Base-by-base conservation (phyloP, 2,888 invertebrate species). In the Caradrina kadenii region DNA sequence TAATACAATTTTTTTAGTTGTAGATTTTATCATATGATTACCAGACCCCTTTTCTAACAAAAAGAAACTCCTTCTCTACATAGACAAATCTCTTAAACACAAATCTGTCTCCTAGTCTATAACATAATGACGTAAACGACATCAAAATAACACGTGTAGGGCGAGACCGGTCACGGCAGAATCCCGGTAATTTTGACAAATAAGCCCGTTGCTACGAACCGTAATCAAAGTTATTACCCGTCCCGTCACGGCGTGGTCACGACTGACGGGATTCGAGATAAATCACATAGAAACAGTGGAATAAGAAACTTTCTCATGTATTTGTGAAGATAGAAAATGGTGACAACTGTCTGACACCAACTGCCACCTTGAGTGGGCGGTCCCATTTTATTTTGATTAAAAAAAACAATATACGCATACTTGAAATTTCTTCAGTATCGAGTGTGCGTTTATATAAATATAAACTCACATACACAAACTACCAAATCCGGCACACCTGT, bases 111-210 rank as follows among this genome's bases (percentile, higher is more conserved):
- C 81, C 58, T 22, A 26, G 71, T 13, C 79, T 81, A 79, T 48
- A 59, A 63, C 55, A 65, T 77, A 78, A 73, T 82, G 79, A 81
- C 60, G 60, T 70, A 71, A 80, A 84, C 73, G 68, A 75, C 75
- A 72, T 77, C 76, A 50, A 78, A 82, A 80, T 65, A 81, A 69
- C 79, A 80, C 76, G 81, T 80, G 74, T 67, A 60, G 75, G 73
- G 81, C 53, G 73, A 55, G 42, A 64, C 69, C 52, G 76, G 84
- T 86, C 84, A 85, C 83, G 82, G 75, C 80, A 70, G 78, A 82
- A 76, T 74, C 81, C 69, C 77, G 74, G 85, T 89, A 88, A 88
- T 90, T 89, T 87, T 88, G 87, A 89, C 87, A 86, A 89, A 88
- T 86, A 86, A 78, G 78, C 71, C 78, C 63, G 71, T 63, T 49